Evolutionary conservation across 2,888 invertebrate species (phyloP), one percentile per base, ranked within the genome.

Genomic region (Spodoptera picta): DNA sequence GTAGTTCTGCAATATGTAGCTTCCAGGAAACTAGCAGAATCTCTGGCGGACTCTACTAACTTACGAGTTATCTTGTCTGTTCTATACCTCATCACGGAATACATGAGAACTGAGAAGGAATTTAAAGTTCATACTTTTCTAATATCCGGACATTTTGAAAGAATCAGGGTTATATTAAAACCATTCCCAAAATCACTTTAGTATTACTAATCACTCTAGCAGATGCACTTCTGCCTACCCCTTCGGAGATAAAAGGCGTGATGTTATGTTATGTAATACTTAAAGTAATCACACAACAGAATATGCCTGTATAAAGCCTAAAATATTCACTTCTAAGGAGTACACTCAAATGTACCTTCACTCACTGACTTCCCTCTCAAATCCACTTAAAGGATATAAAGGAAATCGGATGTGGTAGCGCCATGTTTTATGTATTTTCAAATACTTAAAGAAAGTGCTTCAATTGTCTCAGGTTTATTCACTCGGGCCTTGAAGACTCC

Each of bases 61-160:
- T 95, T 99, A 69, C 96, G 99, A 81, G 97, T 99, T 4, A 98
- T 99, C 75, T 94, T 99, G 45, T 98, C 98, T 67, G 98, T 99
- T 69, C 93, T 99, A 59, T 99, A 99, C 89, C 98, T 98, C 58
- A 98, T 99, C 82, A 98, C 99, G 31, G 99, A 99, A 95, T 97
- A 98, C 7, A 97, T 99, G 95, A 95, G 99, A 76, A 96, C 96
- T 77, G 97, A 97, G 84, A 95, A 92, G 86, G 92, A 93, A n/a
- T n/a, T n/a, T n/a, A n/a, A n/a, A n/a, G n/a, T n/a, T n/a, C 27
- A 19, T 27, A 27, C 27, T 27, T 27, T 27, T 27, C 3, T 27
- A 27, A 2, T 27, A 27, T 27, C 19, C 19, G 19, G 19, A 19
- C 19, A 19, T 19, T 19, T 19, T 19, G 19, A 19, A 19, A 19